Evolutionary conservation across 2,888 invertebrate genomes (phyloP).

Genomic region (Agonopterix alstromeriana): DNA sequence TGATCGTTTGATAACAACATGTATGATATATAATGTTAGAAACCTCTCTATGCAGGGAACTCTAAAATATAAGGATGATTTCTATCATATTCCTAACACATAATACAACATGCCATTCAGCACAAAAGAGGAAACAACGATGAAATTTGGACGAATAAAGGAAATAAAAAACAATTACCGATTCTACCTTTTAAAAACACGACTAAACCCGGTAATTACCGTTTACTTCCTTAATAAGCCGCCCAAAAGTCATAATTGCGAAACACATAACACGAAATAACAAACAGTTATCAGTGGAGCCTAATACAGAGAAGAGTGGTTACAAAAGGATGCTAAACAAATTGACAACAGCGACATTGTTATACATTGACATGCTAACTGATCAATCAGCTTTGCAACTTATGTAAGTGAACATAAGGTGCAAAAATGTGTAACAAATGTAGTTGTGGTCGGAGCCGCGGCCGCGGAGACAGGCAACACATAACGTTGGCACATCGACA

Average conservation of each 20-base stretch:
- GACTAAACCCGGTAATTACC: too few species aligned
- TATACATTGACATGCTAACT: too few species aligned
- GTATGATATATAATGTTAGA: too few species aligned
- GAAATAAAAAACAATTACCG: background rate
- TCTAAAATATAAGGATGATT: background rate
- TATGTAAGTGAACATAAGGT: background rate
- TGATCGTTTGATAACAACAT: too few species aligned
- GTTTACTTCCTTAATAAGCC: background rate
- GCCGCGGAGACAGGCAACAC: conserved; percentile 39
- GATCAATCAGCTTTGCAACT: too few species aligned
- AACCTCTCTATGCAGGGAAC: too few species aligned
- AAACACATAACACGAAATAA: conserved; percentile 29
- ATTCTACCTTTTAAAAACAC: too few species aligned
- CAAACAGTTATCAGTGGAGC: conserved; percentile 46
- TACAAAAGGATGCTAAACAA: conserved; percentile 26
- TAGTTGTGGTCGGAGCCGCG: conserved; percentile 3
- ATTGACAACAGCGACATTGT: conserved; percentile 2
- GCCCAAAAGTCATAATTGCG: conserved; percentile 24
- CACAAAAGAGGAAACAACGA: conserved; percentile 17
- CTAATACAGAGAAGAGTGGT: conserved; percentile 50
- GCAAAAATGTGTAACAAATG: background rate
- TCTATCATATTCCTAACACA: conserved; percentile 41
- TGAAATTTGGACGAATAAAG: conserved; percentile 14
- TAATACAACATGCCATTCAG: conserved; percentile 62
- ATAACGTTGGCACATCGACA: conserved; percentile 57